phyloP scores from a whole-genome alignment of 2,888 invertebrate genomes.

The Chrysodeixis includens region DNA sequence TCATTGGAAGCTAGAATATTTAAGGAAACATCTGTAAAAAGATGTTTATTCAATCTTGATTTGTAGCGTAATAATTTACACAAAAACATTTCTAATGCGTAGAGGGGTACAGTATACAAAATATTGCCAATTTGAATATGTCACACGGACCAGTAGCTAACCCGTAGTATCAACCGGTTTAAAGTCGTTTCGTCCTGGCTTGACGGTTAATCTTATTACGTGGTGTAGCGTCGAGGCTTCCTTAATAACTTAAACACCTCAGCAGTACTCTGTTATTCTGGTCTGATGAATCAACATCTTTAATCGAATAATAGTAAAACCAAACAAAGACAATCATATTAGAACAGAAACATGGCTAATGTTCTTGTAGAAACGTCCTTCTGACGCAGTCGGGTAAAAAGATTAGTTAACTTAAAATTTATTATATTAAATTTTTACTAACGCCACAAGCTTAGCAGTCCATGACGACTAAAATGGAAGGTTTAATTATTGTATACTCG shows the following conservation, averaged over 20 bases:
- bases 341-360: background rate
- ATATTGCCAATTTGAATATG: background rate
- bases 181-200: constrained; percentile 59
- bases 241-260: constrained; percentile 80
- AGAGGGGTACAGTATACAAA: background rate
- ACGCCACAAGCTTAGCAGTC: background rate
- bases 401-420: no score
- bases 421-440: background rate
- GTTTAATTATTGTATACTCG: background rate
- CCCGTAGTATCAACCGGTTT: constrained; percentile 41
- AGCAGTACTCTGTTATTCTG: constrained; percentile 71
- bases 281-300: constrained; percentile 63
- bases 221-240: constrained; percentile 80
- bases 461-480: background rate
- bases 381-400: no score
- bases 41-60: background rate
- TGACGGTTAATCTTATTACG: constrained; percentile 81
- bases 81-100: background rate
- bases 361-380: no score
- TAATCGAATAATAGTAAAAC: constrained; percentile 70
- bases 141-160: constrained; percentile 30
- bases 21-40: background rate
- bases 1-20: background rate
- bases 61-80: background rate
- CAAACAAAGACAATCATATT: background rate